These are phyloP conservation scores for Chaenocephalus aceratus DNA, from an alignment of 2,113 vertebrate species.

Conservation along the genomic window DNA sequence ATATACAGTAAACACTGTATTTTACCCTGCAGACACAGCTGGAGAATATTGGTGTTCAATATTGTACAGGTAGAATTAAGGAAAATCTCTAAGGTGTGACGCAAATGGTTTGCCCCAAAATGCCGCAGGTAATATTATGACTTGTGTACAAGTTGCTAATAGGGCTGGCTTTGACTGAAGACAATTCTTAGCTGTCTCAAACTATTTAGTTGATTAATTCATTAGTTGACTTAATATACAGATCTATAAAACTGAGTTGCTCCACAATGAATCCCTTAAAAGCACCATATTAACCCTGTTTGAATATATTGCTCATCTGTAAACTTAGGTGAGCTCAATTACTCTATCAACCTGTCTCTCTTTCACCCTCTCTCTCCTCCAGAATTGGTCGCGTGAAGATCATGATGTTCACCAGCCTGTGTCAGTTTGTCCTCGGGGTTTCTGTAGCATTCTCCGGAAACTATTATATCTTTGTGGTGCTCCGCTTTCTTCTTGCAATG, in stretches of 20 bases:
- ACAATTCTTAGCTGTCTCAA: too few relatives aligned
- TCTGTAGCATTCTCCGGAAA: slow-evolving; percentile 87
- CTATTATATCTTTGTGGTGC: slow-evolving; percentile 88
- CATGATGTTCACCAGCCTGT: slow-evolving; percentile 88
- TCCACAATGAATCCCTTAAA: too few relatives aligned
- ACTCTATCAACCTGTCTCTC: not conserved
- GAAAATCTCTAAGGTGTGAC: not conserved
- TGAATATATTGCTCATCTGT: not conserved
- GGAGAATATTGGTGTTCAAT: not conserved
- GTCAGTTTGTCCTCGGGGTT: slow-evolving; percentile 89
- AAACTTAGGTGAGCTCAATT: not conserved
- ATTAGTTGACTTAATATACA: too few relatives aligned
- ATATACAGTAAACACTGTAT: too few relatives aligned
- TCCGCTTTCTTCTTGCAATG: slow-evolving; percentile 92
- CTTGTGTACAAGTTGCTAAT: not conserved
- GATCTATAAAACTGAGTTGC: too few relatives aligned
- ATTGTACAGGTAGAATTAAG: not conserved
- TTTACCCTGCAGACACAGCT: not conserved
- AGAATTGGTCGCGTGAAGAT: slow-evolving; percentile 89
- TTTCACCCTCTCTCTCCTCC: slow-evolving; percentile 18
- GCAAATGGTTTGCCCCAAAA: not conserved
- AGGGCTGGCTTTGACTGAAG: not conserved
- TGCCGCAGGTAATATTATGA: not conserved
- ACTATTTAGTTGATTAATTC: too few relatives aligned
- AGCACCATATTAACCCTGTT: too few relatives aligned